Evolutionary conservation across 2,113 vertebrate genomes (phyloP).

Genomic region (Polypterus bichir): DNA sequence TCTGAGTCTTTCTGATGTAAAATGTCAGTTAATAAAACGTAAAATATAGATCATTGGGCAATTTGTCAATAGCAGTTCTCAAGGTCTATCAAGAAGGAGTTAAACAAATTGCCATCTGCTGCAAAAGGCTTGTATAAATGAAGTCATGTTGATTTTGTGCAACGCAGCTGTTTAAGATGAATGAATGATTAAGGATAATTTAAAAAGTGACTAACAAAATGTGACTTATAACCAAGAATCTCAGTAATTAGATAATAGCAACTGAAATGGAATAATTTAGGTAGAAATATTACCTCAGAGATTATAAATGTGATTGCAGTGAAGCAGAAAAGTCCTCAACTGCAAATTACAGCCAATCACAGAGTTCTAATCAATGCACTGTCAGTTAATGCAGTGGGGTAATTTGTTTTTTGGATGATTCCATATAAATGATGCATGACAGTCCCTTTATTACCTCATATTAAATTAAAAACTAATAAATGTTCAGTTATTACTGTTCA

Average conservation of each 20-base stretch:
- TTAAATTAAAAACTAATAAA: slow-evolving; percentile 10
- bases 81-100: no score
- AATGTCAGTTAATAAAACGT: no score
- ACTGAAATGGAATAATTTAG: slow-evolving; percentile 55
- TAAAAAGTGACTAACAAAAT: slow-evolving; percentile 59
- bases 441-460: slow-evolving; percentile 18
- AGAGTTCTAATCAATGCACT: slow-evolving; percentile 52
- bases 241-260: slow-evolving; percentile 62
- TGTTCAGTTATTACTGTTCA: slow-evolving; percentile 1
- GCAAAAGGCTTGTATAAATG: neutral
- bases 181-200: slow-evolving; percentile 35
- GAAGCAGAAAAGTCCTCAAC: slow-evolving; percentile 53
- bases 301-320: slow-evolving; percentile 61
- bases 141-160: neutral
- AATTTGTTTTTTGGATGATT: slow-evolving; percentile 14
- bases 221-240: slow-evolving; percentile 57
- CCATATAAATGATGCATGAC: slow-evolving; percentile 3
- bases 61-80: no score
- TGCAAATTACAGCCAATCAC: slow-evolving; percentile 63
- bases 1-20: no score
- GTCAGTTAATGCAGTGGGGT: slow-evolving; percentile 44
- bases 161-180: neutral
- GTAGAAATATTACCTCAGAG: slow-evolving; percentile 54
- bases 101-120: neutral
- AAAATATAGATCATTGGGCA: no score